Evolutionary conservation across 2,888 invertebrate genomes (phyloP), one percentile per base, ranked within the genome.

Genomic region (Drosophila koepferae): DNA sequence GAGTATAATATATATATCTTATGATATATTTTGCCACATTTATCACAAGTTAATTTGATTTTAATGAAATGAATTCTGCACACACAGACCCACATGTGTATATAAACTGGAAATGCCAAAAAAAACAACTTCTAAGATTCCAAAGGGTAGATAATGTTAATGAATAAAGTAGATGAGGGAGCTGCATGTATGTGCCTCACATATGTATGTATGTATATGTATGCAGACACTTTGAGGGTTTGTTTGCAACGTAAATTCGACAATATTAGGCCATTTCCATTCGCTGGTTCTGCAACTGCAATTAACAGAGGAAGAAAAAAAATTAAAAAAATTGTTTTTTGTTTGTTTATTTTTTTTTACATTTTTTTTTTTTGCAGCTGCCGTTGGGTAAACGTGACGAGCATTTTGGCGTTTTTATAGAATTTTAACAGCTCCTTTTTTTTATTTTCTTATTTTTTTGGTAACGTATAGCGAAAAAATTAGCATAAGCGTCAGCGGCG

Each of bases 21-120:
- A 88, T 86, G 81, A 83, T 83, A 88, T 74, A 88, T 86, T 86
- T 88, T 68, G 86, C 80, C 76, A 86, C 89, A 87, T 89, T 87
- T 81, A 87, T 87, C 87, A 89, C 82, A 86, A 87, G 87, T 89
- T 84, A 87, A 87, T 87, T 87, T 89, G 87, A 89, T 87, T 87
- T 87, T 87, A 87, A 87, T 87, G 87, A 89, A 87, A 87, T 82
- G 82, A 87, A 82, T 82, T 89, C 81, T 69, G 68, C 72, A 68
- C 65, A 72, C 60, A 68, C 44, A 61, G 55, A 63, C 66, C 68
- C 59, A 63, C 44, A 63, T 68, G 65, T 67, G 71, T 72, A 76
- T 61, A 69, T 65, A 77, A 82, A 81, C 83, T 86, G 76, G 82
- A 78, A 81, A 80, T 49, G 61, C 74, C 72, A n/a, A 55, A 55